Base-by-base conservation (phyloP, 2,113 vertebrate genomes). In the Cricetomys ansorgei region DNA sequence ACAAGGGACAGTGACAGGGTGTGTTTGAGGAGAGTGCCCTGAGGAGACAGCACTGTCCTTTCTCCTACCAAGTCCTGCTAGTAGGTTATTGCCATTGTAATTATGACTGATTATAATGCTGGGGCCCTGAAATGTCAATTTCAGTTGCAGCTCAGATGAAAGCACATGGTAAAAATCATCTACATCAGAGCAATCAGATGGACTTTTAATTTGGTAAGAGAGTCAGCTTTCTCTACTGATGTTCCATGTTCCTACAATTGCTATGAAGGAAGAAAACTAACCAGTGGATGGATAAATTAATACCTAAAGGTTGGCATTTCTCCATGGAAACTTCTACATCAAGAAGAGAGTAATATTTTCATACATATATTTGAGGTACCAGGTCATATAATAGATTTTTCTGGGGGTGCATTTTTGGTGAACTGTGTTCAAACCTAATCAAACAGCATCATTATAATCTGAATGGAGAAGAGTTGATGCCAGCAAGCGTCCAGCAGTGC, bases 321-420 rank as follows among this genome's bases (percentile, higher is more conserved):
- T 76, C 84, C 91, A 87, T 95, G 94, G 95, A 94, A 97, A 83
- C 77, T 50, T 98, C 94, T 80, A 77, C 48, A 88, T 53, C 37
- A 59, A 55, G 73, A 89, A 89, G 77, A 67, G 43, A 95, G 67
- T 9, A 95, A 45, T 59, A 94, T 92, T 97, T 94, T 90, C 40
- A 59, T 59, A 88, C 67, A 94, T 94, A 70, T 7, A 59, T 65
- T 31, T 50, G 57, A 95, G 94, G 13, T 69, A 62, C 72, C 72
- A 48, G 92, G 45, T 92, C 72, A 92, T 50, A 92, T 7, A 40
- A 94, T 62, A 40, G 69, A 93, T 93, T 23, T 19, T 96, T 95
- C 45, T 59, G 17, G 45, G 27, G 50, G 23, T 37, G 27, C 19
- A n/a, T 87, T 94, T 67, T 64, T 95, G 90, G 40, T 81, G 91